phyloP scores from a whole-genome alignment of 2,797 vertebrate genomes.

The Hirundo rustica region DNA sequence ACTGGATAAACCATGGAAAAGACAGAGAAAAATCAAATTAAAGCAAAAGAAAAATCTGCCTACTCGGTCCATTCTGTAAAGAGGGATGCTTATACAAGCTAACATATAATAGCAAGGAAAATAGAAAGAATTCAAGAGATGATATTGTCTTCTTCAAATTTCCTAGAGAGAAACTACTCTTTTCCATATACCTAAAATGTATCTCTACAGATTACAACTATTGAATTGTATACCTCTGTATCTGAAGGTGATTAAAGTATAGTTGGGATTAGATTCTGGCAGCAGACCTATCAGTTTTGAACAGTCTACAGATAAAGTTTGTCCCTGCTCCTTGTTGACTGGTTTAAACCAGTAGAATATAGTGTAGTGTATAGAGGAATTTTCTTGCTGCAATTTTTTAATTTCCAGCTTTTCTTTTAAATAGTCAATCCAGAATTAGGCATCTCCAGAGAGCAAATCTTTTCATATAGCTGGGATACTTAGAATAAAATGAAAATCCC shows the following conservation, averaged over 20 bases:
- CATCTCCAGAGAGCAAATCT: neutral
- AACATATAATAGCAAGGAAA: constrained; percentile 57
- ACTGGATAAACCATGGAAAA: neutral
- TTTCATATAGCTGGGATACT: neutral
- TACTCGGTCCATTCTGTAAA: constrained; percentile 44
- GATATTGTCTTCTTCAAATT: neutral
- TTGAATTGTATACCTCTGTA: neutral
- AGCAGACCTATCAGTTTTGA: neutral
- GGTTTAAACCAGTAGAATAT: neutral
- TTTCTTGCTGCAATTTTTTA: neutral
- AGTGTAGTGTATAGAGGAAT: neutral
- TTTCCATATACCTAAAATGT: neutral
- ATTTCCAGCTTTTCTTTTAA: neutral
- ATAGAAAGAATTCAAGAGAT: constrained; percentile 70
- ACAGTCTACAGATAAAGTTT: neutral
- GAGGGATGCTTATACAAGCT: constrained; percentile 51
- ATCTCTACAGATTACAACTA: neutral
- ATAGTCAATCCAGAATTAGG: neutral
- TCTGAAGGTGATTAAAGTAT: neutral
- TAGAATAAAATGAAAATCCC: neutral
- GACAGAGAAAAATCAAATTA: constrained; percentile 19
- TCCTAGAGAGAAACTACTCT: neutral
- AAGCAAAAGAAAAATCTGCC: constrained; percentile 8
- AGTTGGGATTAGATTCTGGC: neutral
- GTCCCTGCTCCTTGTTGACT: neutral